Percentiles rank a stretch among this genome's conserved stretches.
phyloP scores from a whole-genome alignment of 2,113 vertebrate genomes.

The Ursus arctos region DNA sequence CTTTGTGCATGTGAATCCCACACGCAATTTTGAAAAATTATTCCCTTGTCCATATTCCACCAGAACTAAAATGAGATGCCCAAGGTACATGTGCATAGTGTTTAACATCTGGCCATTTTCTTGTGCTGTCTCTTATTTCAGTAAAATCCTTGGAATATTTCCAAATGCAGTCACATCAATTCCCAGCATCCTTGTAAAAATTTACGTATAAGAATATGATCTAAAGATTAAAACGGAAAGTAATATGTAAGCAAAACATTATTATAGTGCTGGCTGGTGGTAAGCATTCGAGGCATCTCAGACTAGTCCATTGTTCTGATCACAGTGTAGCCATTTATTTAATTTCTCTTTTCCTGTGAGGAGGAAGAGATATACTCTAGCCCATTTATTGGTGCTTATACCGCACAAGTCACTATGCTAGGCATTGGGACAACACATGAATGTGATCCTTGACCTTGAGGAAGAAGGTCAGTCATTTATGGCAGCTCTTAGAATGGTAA shows the following conservation, averaged over 20 bases:
- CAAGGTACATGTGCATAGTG: not conserved
- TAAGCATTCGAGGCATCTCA: not conserved
- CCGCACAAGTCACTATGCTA: not conserved
- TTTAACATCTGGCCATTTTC: conserved; percentile 69
- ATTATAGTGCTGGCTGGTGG: not conserved
- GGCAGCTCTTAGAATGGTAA: not conserved
- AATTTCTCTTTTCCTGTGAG: conserved; percentile 48
- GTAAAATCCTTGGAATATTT: conserved; percentile 69
- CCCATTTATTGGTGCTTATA: not conserved
- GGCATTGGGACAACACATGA: not conserved
- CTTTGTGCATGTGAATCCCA: conserved; percentile 71
- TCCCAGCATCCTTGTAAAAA: conserved; percentile 60
- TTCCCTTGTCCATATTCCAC: conserved; percentile 66
- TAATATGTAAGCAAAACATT: conserved; percentile 28
- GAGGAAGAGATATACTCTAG: not conserved
- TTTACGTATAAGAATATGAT: not conserved
- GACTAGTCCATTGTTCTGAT: not conserved
- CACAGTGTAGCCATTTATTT: conserved; percentile 7
- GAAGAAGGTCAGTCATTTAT: not conserved
- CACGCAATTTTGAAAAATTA: conserved; percentile 75
- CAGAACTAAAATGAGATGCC: conserved; percentile 64
- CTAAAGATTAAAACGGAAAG: conserved; percentile 64
- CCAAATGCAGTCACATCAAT: conserved; percentile 45
- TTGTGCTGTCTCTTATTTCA: conserved; percentile 53
- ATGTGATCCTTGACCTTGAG: not conserved